Evolutionary conservation across 2,888 invertebrate species (phyloP), one percentile per base, ranked within the genome.

Genomic region (Eristalis tenax): DNA sequence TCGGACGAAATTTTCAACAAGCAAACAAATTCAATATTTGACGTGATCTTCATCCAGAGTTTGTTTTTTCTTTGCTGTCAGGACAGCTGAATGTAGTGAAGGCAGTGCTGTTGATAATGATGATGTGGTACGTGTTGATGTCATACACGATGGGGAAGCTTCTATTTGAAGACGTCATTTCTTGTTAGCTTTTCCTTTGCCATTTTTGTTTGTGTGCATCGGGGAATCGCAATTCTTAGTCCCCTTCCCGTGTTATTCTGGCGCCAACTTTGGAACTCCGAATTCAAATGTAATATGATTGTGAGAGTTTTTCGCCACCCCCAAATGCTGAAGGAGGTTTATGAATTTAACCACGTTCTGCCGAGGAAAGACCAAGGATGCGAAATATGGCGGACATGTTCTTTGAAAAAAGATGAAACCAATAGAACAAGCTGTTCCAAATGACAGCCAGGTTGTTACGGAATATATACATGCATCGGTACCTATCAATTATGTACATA

Each of bases 11-110:
- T 66, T 64, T 66, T 66, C 38, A 40, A 66, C 65, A 66, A 66
- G 65, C 18, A 66, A 66, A 66, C 65, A 73, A 73, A 84, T 85
- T 81, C 77, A 85, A 86, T 82, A 82, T 82, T 86, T 86, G 86
- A 86, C 86, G 86, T 86, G 86, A 86, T 75, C 74, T 61, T 86
- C 59, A 80, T 74, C 70, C 65, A 40, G 65, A 66, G 65, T 66
- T 66, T 66, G 38, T 66, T 40, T 38, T 66, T 35, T 66, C 38
- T 40, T 66, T n/a, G 65, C n/a, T 66, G 65, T 40, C 65, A 22
- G 65, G 13, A 23, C 38, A 15, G 59, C 11, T 59, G 59, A 11
- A 23, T 22, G 59, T 59, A 66, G 23, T 66, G 11, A 18, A 66
- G 23, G 38, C 40, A 66, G 38, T 40, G 65, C 65, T 66, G 65